Evolutionary conservation across 2,113 vertebrate species (phyloP).

Genomic region (Promerops cafer): DNA sequence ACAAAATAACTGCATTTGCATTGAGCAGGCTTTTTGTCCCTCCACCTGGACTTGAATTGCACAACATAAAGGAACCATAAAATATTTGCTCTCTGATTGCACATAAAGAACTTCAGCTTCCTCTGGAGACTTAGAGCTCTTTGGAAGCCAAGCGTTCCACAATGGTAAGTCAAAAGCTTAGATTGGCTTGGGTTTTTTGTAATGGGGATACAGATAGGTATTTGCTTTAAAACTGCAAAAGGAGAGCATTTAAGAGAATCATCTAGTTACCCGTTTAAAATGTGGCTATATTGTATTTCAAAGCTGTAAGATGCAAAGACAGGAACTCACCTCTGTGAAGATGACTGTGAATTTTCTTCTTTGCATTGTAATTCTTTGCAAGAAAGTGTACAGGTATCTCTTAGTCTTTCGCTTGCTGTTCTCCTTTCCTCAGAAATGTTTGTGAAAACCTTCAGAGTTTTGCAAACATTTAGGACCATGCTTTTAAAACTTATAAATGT

Average conservation of each 20-base stretch:
- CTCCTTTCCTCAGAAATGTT: neutral
- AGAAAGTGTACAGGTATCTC: neutral
- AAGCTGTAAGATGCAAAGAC: neutral
- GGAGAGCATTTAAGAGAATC: neutral
- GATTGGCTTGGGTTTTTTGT: neutral
- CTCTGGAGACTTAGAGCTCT: neutral
- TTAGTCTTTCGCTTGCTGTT: neutral
- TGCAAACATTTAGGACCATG: neutral
- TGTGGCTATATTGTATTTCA: neutral
- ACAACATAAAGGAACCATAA: neutral
- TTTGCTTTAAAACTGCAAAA: neutral
- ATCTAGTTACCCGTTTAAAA: neutral
- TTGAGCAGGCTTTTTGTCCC: neutral
- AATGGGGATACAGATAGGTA: neutral
- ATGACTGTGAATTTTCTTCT: neutral
- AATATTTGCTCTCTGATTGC: neutral
- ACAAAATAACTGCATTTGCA: neutral
- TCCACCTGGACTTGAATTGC: neutral
- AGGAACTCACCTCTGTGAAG: neutral
- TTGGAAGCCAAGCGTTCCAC: neutral
- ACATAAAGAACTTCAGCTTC: neutral
- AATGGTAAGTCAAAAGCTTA: constrained; percentile 7
- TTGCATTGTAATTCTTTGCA: neutral
- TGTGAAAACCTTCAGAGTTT: neutral
- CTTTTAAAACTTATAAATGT: neutral